These are phyloP conservation scores for Acleris cristana DNA, from an alignment of 2,888 invertebrate genomes.

Conservation along the genomic window DNA sequence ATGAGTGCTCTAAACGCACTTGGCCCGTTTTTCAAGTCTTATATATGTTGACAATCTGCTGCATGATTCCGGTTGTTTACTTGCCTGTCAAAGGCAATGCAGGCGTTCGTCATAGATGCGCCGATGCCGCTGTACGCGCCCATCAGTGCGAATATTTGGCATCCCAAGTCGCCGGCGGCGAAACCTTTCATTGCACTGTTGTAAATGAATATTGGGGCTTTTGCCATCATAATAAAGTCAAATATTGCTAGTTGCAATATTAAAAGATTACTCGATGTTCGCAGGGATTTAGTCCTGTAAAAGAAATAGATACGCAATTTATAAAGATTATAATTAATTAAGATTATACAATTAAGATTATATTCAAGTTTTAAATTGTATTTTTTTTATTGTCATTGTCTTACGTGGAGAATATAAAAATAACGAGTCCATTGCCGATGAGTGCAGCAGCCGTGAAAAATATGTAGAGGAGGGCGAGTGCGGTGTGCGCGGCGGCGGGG, in stretches of 20 bases:
- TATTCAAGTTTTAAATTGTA: not conserved
- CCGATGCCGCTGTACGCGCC: slow-evolving; percentile 92
- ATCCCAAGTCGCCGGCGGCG: slow-evolving; percentile 88
- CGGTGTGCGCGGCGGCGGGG: slow-evolving; percentile 91
- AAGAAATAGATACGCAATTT: slow-evolving; percentile 14
- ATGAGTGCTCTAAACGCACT: too few species aligned
- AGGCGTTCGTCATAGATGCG: slow-evolving; percentile 91
- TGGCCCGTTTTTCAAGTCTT: not conserved
- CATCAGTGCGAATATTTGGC: slow-evolving; percentile 89
- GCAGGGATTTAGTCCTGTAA: slow-evolving; percentile 87
- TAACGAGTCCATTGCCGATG: slow-evolving; percentile 92
- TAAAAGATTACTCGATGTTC: slow-evolving; percentile 93
- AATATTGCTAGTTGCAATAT: slow-evolving; percentile 92
- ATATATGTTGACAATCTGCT: not conserved
- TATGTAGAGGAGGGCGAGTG: slow-evolving; percentile 90
- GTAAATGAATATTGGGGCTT: slow-evolving; percentile 93
- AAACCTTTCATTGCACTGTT: slow-evolving; percentile 92
- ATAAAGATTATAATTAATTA: too few species aligned
- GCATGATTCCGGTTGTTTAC: not conserved
- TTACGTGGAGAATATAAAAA: slow-evolving; percentile 92
- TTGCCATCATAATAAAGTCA: slow-evolving; percentile 94
- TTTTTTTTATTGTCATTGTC: slow-evolving; percentile 44
- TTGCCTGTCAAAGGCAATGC: slow-evolving; percentile 92
- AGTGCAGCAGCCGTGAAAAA: slow-evolving; percentile 89
- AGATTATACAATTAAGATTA: too few species aligned